A percentile compares a stretch with the other conserved stretches of the same genome.
phyloP scores from a whole-genome alignment of 1,140 invertebrate genomes.

The Pseudomyrmex gracilis region DNA sequence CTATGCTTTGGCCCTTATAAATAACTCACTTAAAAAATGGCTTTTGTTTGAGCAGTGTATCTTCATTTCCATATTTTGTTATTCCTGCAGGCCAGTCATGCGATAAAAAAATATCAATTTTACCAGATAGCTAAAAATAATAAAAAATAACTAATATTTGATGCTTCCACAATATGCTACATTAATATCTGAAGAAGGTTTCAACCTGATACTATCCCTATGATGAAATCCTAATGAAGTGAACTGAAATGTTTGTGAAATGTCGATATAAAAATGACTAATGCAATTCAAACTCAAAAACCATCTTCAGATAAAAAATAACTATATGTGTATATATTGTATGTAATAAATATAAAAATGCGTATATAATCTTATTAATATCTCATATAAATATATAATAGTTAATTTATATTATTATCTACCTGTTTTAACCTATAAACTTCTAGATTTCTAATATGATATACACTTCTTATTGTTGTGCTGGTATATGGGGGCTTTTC shows the following conservation, averaged over 20 bases:
- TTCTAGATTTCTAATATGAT: conserved; percentile 97
- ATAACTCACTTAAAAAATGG: conserved; percentile 91
- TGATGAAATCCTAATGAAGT: too few relatives aligned
- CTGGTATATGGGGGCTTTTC: conserved; percentile 95
- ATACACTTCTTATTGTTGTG: conserved; percentile 93
- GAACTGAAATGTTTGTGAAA: too few relatives aligned
- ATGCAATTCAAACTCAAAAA: too few relatives aligned
- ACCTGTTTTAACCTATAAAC: conserved; percentile 93
- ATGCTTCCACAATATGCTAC: too few relatives aligned
- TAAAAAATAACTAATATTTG: background rate
- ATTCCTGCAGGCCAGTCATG: conserved; percentile 99
- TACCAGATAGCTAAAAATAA: conserved; percentile 87
- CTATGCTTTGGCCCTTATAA: background rate
- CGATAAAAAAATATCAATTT: conserved; percentile 96
- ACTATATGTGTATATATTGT: too few relatives aligned
- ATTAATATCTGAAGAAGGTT: too few relatives aligned
- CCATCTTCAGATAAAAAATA: too few relatives aligned
- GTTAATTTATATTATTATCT: conserved; percentile 46
- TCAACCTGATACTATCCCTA: too few relatives aligned
- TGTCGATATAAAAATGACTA: too few relatives aligned
- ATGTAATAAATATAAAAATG: background rate
- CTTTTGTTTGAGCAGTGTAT: conserved; percentile 92
- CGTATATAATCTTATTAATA: background rate
- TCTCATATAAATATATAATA: background rate
- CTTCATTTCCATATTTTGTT: conserved; percentile 93